Evolutionary conservation across 2,113 vertebrate genomes (phyloP), one percentile per base, ranked within the genome.

Genomic region (Castor canadensis): DNA sequence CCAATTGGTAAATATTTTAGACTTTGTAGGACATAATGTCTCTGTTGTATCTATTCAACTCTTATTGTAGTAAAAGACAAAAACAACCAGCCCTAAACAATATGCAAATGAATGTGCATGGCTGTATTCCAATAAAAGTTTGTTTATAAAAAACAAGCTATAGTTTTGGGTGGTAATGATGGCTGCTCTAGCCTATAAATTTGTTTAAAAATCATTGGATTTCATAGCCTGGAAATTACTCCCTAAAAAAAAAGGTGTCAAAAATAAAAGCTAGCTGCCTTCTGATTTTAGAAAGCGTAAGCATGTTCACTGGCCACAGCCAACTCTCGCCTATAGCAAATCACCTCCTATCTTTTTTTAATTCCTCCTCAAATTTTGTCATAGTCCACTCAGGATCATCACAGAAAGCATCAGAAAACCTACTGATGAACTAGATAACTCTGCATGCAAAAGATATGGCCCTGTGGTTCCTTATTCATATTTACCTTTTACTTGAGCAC

Each of bases 331-430:
- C 19, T 85, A 40, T 20, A 79, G 56, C 6, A 87, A 96, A 86
- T n/a, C 28, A 32, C 64, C 4, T 87, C 40, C 49, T 85, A 5
- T 83, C 28, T 85, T 88, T 49, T 89, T 64, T 76, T n/a, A 72
- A 47, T 83, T 91, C 43, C 22, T 87, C 56, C 89, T 94, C 47
- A 88, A 24, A 90, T 90, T 93, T 90, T 92, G 64, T 75, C 75
- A 17, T 47, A 43, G 87, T 84, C 54, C 32, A 88, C 49, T 91
- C 54, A 84, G 35, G 38, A 56, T 93, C 72, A 75, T 73, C 43
- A 81, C 32, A 49, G 49, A 91, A 96, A 73, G 19, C 9, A 88
- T 47, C 40, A 6, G 1, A 73, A 75, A 95, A 75, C 3, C 32
- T 73, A 58, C 79, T 56, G 76, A 91, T 66, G 28, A 93, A 89